Conservation (phyloP, 2,113 vertebrate genomes). For the Noctilio leporinus region DNA sequence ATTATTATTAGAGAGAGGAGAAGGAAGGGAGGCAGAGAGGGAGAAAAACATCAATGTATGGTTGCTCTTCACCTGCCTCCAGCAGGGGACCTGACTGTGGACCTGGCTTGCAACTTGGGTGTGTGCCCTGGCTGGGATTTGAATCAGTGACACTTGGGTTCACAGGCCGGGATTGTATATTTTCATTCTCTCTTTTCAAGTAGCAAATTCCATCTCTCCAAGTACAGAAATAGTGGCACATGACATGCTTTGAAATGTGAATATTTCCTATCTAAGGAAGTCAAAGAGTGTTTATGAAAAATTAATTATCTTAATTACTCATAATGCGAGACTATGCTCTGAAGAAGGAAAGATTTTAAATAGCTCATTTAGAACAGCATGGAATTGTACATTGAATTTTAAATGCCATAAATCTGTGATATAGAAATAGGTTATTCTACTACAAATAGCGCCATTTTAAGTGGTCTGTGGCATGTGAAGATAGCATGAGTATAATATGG, state of each 20-base stretch:
- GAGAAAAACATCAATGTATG: too few species aligned
- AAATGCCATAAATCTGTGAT: conserved; percentile 3
- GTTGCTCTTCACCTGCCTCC: too few species aligned
- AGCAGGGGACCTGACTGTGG: too few species aligned
- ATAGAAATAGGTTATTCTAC: conserved; percentile 31
- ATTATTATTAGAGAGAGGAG: too few species aligned
- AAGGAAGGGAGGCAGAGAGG: too few species aligned
- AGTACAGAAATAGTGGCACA: conserved; percentile 6
- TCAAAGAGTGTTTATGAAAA: conserved; percentile 62
- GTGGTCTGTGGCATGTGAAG: background rate
- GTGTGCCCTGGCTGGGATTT: too few species aligned
- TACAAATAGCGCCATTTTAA: background rate
- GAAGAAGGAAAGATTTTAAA: conserved; percentile 50
- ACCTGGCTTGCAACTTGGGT: too few species aligned
- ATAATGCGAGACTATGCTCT: conserved; percentile 28
- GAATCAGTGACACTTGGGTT: too few species aligned
- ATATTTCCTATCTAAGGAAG: conserved; percentile 61
- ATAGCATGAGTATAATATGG: background rate
- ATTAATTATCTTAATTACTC: conserved; percentile 64
- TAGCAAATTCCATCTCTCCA: background rate
- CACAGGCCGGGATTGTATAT: too few species aligned
- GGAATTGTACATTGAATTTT: conserved; percentile 32
- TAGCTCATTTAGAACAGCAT: conserved; percentile 39
- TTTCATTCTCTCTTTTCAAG: conserved; percentile 28
- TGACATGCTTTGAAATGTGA: conserved; percentile 28